Conservation (phyloP, 2,113 vertebrate species). For the Oreochromis aureus region DNA sequence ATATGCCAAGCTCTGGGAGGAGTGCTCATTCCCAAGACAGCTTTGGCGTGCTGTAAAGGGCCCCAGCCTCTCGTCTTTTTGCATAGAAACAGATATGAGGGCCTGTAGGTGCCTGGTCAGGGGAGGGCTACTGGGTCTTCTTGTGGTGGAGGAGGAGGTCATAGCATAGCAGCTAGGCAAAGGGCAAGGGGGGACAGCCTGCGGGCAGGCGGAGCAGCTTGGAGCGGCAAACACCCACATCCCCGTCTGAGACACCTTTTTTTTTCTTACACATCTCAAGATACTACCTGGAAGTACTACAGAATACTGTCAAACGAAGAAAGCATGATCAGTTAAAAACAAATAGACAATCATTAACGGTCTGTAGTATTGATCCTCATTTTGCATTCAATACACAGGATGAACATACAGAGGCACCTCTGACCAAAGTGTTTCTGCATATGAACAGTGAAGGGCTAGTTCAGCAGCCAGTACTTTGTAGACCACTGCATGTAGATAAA, state of each 20-base stretch:
- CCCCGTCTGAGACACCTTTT: constrained; percentile 42
- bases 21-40: constrained; percentile 40
- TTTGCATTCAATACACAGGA: constrained; percentile 74
- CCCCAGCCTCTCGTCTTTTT: constrained; percentile 65
- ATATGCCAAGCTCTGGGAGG: constrained; percentile 28
- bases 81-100: constrained; percentile 76
- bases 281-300: constrained; percentile 68
- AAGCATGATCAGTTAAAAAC: constrained; percentile 57
- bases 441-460: constrained; percentile 68
- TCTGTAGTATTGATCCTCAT: constrained; percentile 67
- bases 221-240: constrained; percentile 48
- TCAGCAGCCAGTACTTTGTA: constrained; percentile 60
- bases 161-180: constrained; percentile 64
- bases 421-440: constrained; percentile 75
- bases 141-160: constrained; percentile 33
- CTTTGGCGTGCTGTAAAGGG: constrained; percentile 53
- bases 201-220: constrained; percentile 63
- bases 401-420: constrained; percentile 69
- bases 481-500: constrained; percentile 64
- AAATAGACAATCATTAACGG: constrained; percentile 64
- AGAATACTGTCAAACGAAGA: constrained; percentile 67
- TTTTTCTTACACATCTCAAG: constrained; percentile 45
- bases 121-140: constrained; percentile 56
- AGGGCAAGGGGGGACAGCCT: constrained; percentile 48
- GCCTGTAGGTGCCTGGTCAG: constrained; percentile 51